Evolutionary conservation across 2,797 vertebrate genomes (phyloP).

Genomic region (Dryobates pubescens): DNA sequence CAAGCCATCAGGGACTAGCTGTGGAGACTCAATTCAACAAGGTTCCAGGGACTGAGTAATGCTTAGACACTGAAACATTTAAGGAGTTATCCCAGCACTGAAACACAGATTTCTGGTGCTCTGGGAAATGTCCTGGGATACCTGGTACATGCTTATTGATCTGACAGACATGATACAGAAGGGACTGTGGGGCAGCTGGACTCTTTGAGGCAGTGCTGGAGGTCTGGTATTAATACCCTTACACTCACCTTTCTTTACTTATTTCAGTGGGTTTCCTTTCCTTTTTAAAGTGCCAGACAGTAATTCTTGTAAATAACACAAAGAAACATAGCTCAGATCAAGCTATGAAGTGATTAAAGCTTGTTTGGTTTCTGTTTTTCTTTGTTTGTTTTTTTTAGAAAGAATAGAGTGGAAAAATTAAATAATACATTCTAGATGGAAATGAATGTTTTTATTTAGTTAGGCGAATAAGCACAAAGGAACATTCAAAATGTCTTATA

Average conservation of each 20-base stretch:
- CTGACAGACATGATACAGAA: background rate
- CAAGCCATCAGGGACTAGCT: background rate
- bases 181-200: background rate
- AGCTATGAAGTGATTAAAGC: background rate
- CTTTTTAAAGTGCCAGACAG: background rate
- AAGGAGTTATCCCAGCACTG: background rate
- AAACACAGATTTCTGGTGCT: background rate
- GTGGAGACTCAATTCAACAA: fast-evolving
- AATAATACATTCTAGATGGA: background rate
- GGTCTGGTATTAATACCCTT: background rate
- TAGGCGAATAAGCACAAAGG: background rate
- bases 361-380: background rate
- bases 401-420: background rate
- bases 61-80: background rate
- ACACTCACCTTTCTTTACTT: background rate
- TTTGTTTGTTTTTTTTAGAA: background rate
- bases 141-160: background rate
- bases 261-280: background rate
- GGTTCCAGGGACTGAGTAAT: background rate
- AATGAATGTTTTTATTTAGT: background rate
- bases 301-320: background rate
- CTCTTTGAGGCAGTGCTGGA: background rate
- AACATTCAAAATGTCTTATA: background rate
- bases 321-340: background rate
- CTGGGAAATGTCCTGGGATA: background rate